phyloP scores from a whole-genome alignment of 2,113 vertebrate genomes.

The Apodemus sylvaticus region DNA sequence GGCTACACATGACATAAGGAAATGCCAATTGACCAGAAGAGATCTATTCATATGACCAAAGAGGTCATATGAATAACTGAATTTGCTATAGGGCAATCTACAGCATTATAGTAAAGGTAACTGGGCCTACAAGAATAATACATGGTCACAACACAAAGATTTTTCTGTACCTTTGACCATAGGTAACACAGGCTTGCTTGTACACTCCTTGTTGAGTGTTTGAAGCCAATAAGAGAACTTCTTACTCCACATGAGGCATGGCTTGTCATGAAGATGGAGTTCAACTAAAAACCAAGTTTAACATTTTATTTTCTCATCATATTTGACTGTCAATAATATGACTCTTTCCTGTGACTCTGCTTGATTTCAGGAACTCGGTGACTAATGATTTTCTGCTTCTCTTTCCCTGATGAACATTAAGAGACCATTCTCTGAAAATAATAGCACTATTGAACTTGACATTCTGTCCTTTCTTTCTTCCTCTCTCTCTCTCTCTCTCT shows the following conservation, averaged over 20 bases:
- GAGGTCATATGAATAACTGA: slow-evolving; percentile 2
- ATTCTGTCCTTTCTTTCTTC: background rate
- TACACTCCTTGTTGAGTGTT: slow-evolving; percentile 17
- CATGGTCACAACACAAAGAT: slow-evolving; percentile 40
- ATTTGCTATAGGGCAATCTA: background rate
- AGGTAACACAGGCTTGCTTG: background rate
- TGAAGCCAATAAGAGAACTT: slow-evolving; percentile 15
- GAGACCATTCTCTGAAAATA: slow-evolving; percentile 76
- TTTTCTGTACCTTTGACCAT: slow-evolving; percentile 57
- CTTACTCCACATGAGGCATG: slow-evolving; percentile 60
- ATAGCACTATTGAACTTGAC: slow-evolving; percentile 68
- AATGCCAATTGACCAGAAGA: background rate
- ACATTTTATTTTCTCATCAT: slow-evolving; percentile 18
- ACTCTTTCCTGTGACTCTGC: background rate
- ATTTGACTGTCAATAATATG: slow-evolving; percentile 66
- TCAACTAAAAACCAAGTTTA: slow-evolving; percentile 54
- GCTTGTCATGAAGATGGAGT: background rate
- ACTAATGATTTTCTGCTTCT: slow-evolving; percentile 26
- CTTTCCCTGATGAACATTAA: background rate
- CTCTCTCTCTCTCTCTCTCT: background rate
- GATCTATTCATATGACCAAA: background rate
- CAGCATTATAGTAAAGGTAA: background rate
- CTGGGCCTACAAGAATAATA: slow-evolving; percentile 23
- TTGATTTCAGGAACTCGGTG: background rate
- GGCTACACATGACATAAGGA: background rate